phyloP scores from a whole-genome alignment of 2,888 invertebrate genomes.

The Lepidochrysops patricia region DNA sequence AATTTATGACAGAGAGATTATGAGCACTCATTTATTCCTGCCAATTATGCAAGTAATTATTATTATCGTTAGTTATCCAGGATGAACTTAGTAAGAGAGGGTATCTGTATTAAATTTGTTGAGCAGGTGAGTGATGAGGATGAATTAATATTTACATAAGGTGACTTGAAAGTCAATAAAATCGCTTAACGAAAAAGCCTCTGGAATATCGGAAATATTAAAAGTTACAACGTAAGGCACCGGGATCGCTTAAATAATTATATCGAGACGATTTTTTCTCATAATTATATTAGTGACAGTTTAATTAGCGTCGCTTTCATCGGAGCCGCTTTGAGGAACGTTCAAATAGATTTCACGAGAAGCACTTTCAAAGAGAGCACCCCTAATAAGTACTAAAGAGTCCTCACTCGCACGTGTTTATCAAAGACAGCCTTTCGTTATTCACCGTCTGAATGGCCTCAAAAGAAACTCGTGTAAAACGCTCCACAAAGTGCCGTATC shows the following conservation, averaged over 20 bases:
- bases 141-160: neutral
- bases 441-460: constrained; percentile 75
- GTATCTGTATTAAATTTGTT: neutral
- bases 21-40: too few relatives aligned
- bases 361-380: constrained; percentile 73
- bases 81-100: too few relatives aligned
- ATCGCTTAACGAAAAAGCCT: neutral
- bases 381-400: constrained; percentile 75
- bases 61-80: too few relatives aligned
- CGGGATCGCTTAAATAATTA: constrained; percentile 16
- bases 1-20: too few relatives aligned
- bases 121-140: neutral
- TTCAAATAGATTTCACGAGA: constrained; percentile 73
- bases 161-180: neutral
- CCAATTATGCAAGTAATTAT: too few relatives aligned
- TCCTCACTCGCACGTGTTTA: constrained; percentile 75
- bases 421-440: constrained; percentile 76
- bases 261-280: constrained; percentile 60
- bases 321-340: constrained; percentile 69
- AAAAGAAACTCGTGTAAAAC: constrained; percentile 75
- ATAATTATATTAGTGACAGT: constrained; percentile 73
- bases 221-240: neutral
- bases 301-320: constrained; percentile 72
- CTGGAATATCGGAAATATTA: neutral
- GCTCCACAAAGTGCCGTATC: constrained; percentile 74